Conservation (phyloP, 2,888 invertebrate species). For the Drosophila mulleri region DNA sequence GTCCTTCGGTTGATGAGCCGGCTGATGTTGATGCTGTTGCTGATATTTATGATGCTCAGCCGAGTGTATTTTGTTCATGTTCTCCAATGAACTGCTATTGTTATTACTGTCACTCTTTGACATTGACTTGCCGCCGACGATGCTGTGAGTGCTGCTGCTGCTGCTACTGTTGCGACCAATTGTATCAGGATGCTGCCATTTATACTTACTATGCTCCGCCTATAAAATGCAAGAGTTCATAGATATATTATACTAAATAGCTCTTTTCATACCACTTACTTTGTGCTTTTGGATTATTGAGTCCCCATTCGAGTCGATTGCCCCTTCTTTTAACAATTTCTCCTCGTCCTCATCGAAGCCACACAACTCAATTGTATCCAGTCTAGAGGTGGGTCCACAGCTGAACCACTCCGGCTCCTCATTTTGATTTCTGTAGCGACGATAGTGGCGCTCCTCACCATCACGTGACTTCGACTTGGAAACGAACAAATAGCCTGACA, state of each 20-base stretch:
- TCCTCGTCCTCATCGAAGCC: constrained; percentile 83
- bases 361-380: constrained; percentile 83
- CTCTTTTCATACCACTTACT: constrained; percentile 35
- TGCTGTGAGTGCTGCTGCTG: constrained; percentile 19
- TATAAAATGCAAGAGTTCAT: background rate
- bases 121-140: constrained; percentile 13
- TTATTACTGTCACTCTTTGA: constrained; percentile 63
- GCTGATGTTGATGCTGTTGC: background rate
- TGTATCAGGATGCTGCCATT: constrained; percentile 52
- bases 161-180: constrained; percentile 33
- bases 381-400: constrained; percentile 83
- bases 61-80: constrained; percentile 55
- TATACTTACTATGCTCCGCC: constrained; percentile 59
- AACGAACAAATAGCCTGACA: constrained; percentile 81
- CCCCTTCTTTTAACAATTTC: constrained; percentile 43
- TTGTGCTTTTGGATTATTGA: constrained; percentile 57
- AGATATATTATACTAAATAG: too few species aligned
- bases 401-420: constrained; percentile 85
- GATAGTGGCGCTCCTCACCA: constrained; percentile 75
- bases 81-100: constrained; percentile 53
- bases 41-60: constrained; percentile 29
- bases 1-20: constrained; percentile 41
- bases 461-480: constrained; percentile 80
- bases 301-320: constrained; percentile 39
- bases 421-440: constrained; percentile 77